Evolutionary conservation across 2,113 vertebrate species (phyloP), one percentile per base, ranked within the genome.

Genomic region (Bostrychus sinensis): DNA sequence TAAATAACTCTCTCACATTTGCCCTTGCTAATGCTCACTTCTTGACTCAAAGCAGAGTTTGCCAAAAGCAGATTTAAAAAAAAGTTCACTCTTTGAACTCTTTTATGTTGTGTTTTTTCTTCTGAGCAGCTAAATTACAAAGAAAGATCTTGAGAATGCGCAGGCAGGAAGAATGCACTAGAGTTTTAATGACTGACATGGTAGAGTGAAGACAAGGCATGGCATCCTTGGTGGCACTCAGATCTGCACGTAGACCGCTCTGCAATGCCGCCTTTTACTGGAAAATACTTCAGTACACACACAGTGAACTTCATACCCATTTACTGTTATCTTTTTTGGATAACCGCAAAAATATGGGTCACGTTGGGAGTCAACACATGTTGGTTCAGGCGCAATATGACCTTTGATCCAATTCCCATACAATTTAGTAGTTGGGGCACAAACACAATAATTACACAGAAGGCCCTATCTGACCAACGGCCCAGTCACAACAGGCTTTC

Each of bases 401-500:
- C 9, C 46, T 78, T 70, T 62, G 39, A 60, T 12, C 23, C 64
- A 12, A 23, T 37, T 8, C 14, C 2, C 9, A 25, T n/a, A n/a
- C n/a, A n/a, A 32, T 32, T 8, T 1, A 7, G 30, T 32, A 32
- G 3, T 32, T 32, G 5, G 30, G 14, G 39, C 22, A 57, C 16
- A 62, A 68, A 76, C 68, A 80, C 62, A 5, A 1, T 20, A 2
- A 17, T 62, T 25, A 56, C 45, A 36, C 26, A 42, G 34, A 60
- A 62, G 51, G 55, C 22, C 14, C 61, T 63, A 75, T 77, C 68
- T 58, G 23, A 51, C 36, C 30, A 14, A 3, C 48, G 30, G 50
- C 36, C 17, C 45, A 84, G 85, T 51, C 83, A 89, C 62, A 90
- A 88, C 82, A 86, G 39, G 5, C 39, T 2, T 11, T 37, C 66